Base-by-base conservation (phyloP, 2,888 invertebrate species). In the Agrotis puta region DNA sequence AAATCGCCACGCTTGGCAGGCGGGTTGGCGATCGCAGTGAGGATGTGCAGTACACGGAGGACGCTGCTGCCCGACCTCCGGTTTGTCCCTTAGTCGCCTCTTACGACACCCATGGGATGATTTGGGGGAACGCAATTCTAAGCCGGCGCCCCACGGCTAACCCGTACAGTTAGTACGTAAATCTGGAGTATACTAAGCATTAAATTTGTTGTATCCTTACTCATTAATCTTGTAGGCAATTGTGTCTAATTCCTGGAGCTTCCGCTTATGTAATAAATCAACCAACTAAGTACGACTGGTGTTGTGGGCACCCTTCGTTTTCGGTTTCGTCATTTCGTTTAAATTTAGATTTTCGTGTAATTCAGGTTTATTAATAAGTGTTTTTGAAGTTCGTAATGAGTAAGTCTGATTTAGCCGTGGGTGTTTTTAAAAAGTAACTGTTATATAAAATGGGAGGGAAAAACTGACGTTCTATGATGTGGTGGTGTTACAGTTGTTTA, bases 151-250 rank as follows among this genome's bases (percentile, higher is more conserved):
- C n/a, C n/a, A n/a, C n/a, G n/a, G n/a, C n/a, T 77, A 72, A 77
- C 59, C 77, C 70, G 16, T 45, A 33, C 50, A 69, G 78, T 83
- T 65, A 68, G 69, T 56, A 80, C 76, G 82, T 87, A 89, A 92
- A 91, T 89, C 91, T 90, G 77, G 77, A 83, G 85, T 84, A 88
- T 87, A 82, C 83, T 84, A 87, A 88, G 90, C 91, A 90, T 91
- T 90, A 91, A 93, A 93, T 90, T 91, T 88, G 89, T 86, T 89
- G 90, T 90, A 90, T 90, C 89, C 91, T 69, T 51, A 77, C 86
- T 87, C 92, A 93, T 94, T 93, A 93, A 94, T 94, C 94, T 92
- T 91, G 78, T 78, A 88, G 82, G 90, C 92, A 93, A 92, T 92
- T 93, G 92, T 93, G 91, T 91, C 92, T 92, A 92, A 93, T 93